phyloP scores from a whole-genome alignment of 2,888 invertebrate genomes.

The Eumerus sabulonum region DNA sequence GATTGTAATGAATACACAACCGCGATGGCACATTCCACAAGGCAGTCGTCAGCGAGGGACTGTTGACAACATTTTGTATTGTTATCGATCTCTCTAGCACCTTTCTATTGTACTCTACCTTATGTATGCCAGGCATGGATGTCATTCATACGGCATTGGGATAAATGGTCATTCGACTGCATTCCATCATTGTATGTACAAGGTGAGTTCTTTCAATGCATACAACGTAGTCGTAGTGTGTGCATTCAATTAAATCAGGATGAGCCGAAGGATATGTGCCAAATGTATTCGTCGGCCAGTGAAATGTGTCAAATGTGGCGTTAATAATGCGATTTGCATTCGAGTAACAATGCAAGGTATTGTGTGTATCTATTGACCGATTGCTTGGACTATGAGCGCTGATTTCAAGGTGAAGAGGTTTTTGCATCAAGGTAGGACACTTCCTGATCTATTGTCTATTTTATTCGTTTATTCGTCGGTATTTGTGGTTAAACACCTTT shows the following conservation, averaged over 20 bases:
- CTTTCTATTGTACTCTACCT: constrained; percentile 49
- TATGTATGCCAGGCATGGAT: constrained; percentile 17
- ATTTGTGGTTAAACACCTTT: constrained; percentile 46
- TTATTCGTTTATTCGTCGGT: constrained; percentile 25
- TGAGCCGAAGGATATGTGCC: constrained; percentile 18
- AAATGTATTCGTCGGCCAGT: too few relatives aligned
- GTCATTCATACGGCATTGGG: too few relatives aligned
- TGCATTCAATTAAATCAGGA: constrained; percentile 43
- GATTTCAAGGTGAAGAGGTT: constrained; percentile 21
- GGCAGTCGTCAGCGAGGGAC: constrained; percentile 14
- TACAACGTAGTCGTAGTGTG: constrained; percentile 22
- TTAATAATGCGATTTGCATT: constrained; percentile 78
- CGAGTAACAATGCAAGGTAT: constrained; percentile 41
- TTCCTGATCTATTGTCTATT: constrained; percentile 42
- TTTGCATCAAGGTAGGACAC: constrained; percentile 20
- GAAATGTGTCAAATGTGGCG: constrained; percentile 71
- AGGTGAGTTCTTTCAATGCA: constrained; percentile 29
- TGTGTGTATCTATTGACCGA: constrained; percentile 47
- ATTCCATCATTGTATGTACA: constrained; percentile 1
- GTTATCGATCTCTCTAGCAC: constrained; percentile 35
- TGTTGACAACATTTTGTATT: constrained; percentile 42
- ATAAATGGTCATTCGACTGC: too few relatives aligned
- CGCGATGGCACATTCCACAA: constrained; percentile 36
- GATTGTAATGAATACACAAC: constrained; percentile 5
- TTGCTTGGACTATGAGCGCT: constrained; percentile 35